Conservation (phyloP, 2,888 invertebrate genomes). For the Drosophila lutescens region DNA sequence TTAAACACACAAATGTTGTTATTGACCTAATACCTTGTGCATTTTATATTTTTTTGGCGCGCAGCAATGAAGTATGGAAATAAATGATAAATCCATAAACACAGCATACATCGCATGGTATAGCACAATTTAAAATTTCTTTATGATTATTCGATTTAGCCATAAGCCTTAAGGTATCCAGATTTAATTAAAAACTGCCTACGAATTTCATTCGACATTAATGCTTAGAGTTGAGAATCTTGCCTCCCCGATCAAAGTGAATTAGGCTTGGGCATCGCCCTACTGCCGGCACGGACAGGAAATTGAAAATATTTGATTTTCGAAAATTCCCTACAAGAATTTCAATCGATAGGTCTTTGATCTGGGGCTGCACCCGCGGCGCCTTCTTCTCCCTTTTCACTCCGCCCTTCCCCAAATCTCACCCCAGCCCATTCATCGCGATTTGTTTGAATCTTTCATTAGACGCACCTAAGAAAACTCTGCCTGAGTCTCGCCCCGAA, state of each 20-base stretch:
- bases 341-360: conserved; percentile 69
- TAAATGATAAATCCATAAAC: neutral
- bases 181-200: conserved; percentile 28
- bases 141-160: conserved; percentile 6
- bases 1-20: too few relatives aligned
- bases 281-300: conserved; percentile 26
- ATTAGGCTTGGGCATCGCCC: conserved; percentile 14
- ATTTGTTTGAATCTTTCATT: conserved; percentile 47
- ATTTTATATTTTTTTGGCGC: too few relatives aligned
- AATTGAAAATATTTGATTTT: conserved; percentile 53
- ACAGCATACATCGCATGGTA: neutral
- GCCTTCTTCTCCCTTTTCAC: conserved; percentile 1
- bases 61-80: too few relatives aligned
- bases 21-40: too few relatives aligned
- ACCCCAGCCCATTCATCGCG: conserved; percentile 26
- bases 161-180: neutral
- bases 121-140: neutral
- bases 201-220: conserved; percentile 3
- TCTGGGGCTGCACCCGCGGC: conserved; percentile 47
- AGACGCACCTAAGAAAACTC: conserved; percentile 43
- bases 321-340: conserved; percentile 51
- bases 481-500: conserved; percentile 28
- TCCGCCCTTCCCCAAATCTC: neutral
- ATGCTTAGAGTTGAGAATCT: neutral
- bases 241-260: conserved; percentile 13